Conservation (phyloP, 2,113 vertebrate genomes). For the Poecilia latipinna region DNA sequence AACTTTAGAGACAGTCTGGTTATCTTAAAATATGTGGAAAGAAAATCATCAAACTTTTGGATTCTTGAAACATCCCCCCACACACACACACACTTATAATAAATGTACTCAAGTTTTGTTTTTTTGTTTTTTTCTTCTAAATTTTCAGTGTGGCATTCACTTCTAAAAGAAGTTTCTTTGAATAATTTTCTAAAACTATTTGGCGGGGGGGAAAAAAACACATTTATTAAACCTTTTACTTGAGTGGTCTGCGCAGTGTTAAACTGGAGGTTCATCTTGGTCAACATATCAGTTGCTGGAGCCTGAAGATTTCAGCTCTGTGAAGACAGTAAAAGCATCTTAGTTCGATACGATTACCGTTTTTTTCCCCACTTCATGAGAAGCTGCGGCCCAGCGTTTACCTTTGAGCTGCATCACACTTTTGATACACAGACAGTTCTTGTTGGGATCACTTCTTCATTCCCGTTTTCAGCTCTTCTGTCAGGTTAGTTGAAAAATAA, state of each 20-base stretch:
- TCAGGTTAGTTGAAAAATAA: slow-evolving; percentile 1
- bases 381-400: neutral
- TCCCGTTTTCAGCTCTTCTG: neutral
- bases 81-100: too few relatives aligned
- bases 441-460: neutral
- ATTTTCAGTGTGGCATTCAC: neutral
- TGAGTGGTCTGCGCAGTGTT: neutral
- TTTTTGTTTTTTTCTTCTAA: neutral
- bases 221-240: too few relatives aligned
- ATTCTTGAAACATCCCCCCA: too few relatives aligned
- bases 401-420: neutral
- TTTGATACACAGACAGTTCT: slow-evolving; percentile 15
- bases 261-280: neutral
- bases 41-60: too few relatives aligned
- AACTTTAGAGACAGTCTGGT: neutral
- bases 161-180: neutral
- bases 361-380: neutral
- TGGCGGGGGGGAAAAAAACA: too few relatives aligned
- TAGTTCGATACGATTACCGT: neutral
- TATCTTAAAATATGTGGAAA: too few relatives aligned
- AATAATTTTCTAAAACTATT: too few relatives aligned
- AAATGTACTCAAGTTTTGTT: neutral
- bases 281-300: neutral
- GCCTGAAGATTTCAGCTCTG: neutral
- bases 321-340: neutral